Evolutionary conservation across 2,113 vertebrate genomes (phyloP).

Genomic region (Gallinago media): DNA sequence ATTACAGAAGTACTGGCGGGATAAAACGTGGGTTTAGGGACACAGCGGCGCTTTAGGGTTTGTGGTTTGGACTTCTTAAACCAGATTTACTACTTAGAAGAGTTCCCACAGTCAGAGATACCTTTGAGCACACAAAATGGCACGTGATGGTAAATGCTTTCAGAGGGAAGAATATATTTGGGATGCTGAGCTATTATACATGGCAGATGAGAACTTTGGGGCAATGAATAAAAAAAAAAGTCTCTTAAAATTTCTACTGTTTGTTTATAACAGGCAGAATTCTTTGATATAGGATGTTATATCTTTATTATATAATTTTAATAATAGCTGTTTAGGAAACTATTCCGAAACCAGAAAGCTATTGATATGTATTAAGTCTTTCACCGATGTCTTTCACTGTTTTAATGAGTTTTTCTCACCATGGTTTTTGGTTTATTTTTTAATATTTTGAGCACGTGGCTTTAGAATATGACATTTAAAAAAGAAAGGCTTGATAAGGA

Average conservation of each 20-base stretch:
- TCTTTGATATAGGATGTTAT: accelerated
- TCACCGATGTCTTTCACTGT: not conserved
- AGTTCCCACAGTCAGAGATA: not conserved
- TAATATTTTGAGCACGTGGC: not conserved
- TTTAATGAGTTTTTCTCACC: not conserved
- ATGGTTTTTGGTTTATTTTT: not conserved
- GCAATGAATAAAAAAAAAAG: not conserved
- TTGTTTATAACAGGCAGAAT: not conserved
- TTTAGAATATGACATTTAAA: not conserved
- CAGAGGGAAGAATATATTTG: not conserved
- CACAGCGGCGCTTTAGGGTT: not conserved
- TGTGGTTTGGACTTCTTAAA: not conserved
- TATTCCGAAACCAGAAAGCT: not conserved
- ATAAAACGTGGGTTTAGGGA: not conserved
- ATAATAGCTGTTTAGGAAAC: not conserved
- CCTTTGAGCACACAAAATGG: accelerated
- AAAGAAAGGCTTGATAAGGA: not conserved
- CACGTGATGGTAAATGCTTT: not conserved
- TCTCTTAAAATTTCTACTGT: not conserved
- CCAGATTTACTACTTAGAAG: not conserved
- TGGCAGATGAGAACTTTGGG: not conserved
- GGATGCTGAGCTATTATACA: not conserved
- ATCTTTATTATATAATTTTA: not conserved
- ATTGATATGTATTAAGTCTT: accelerated
- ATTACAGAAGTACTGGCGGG: not conserved